Evolutionary conservation across 92 coral and sea anemone genomes (phyloP).

Genomic region (Parazoanthus atlanticus): DNA sequence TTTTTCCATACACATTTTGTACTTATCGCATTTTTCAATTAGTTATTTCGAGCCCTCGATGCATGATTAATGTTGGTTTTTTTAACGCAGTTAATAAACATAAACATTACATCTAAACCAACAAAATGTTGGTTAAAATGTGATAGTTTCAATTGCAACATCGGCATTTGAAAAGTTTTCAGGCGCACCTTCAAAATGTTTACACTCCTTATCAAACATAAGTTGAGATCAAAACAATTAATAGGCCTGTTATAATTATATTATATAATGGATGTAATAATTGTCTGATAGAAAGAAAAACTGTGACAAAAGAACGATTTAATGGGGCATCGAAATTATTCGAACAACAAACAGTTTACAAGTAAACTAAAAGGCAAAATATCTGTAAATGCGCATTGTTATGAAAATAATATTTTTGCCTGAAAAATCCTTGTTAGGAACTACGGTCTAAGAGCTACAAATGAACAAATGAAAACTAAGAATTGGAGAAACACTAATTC

Average conservation of each 20-base stretch:
- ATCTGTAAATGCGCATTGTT: no score
- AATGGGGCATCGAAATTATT: neutral
- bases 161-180: neutral
- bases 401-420: no score
- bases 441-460: no score
- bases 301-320: no score
- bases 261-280: no score
- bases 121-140: no score
- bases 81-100: neutral
- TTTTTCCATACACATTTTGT: no score
- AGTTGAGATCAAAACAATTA: neutral
- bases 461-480: no score
- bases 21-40: neutral
- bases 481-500: no score
- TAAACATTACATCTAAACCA: neutral
- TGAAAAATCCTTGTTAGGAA: no score
- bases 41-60: neutral
- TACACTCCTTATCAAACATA: neutral
- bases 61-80: neutral
- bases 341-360: neutral
- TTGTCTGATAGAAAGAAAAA: neutral
- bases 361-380: neutral
- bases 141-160: no score
- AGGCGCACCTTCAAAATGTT: neutral
- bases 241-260: neutral